Evolutionary conservation across 2,113 vertebrate species (phyloP).

Genomic region (Callithrix jacchus): DNA sequence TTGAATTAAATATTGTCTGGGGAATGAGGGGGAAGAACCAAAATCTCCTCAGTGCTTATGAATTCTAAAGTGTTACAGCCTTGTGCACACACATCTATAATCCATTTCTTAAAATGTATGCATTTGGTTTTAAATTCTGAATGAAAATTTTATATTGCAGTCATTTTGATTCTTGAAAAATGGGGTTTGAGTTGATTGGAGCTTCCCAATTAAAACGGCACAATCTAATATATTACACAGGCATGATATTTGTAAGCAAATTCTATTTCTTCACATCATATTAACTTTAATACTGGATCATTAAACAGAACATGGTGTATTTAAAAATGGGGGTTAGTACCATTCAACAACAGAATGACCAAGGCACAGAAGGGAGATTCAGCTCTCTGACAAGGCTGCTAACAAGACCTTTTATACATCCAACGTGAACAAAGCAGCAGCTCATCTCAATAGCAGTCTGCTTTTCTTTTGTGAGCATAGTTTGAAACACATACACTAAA

Average conservation of each 20-base stretch:
- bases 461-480: constrained; percentile 9
- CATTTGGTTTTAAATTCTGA: background rate
- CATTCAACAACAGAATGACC: background rate
- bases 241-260: background rate
- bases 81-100: background rate
- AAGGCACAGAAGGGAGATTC: background rate
- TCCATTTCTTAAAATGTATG: background rate
- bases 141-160: background rate
- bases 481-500: background rate
- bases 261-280: background rate
- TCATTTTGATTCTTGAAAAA: background rate
- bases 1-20: background rate
- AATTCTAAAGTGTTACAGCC: background rate
- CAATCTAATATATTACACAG: background rate
- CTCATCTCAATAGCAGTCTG: background rate
- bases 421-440: background rate
- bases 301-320: background rate
- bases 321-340: background rate
- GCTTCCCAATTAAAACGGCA: background rate
- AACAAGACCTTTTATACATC: background rate
- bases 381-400: background rate
- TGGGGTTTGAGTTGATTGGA: background rate
- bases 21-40: background rate
- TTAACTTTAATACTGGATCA: background rate
- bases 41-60: background rate